Conservation (phyloP, 2,113 vertebrate species). For the Chaetodon trifascialis region DNA sequence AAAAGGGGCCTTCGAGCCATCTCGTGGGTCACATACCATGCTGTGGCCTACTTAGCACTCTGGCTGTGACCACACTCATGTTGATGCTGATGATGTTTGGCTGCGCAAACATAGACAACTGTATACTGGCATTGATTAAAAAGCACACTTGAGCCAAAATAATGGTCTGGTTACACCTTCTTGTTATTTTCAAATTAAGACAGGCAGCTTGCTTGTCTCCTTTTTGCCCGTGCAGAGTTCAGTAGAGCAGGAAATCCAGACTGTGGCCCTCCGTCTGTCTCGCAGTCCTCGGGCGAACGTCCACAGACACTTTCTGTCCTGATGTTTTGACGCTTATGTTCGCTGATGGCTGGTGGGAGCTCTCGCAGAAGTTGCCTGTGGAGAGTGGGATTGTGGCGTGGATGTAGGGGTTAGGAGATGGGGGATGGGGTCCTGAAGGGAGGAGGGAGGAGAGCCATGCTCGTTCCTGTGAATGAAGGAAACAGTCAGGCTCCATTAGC, state of each 20-base stretch:
- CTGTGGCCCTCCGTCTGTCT: slow-evolving; percentile 16
- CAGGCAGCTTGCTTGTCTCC: not conserved
- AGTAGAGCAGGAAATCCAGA: slow-evolving; percentile 43
- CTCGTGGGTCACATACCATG: slow-evolving; percentile 73
- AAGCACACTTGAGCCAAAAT: not conserved
- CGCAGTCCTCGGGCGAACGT: slow-evolving; percentile 28
- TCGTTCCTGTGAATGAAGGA: slow-evolving; percentile 64
- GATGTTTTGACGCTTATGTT: slow-evolving; percentile 61
- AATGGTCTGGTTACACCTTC: not conserved
- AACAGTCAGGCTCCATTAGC: slow-evolving; percentile 51
- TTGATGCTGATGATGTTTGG: slow-evolving; percentile 64
- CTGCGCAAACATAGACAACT: slow-evolving; percentile 25
- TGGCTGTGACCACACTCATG: slow-evolving; percentile 64
- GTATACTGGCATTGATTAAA: not conserved
- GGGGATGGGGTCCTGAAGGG: slow-evolving; percentile 62
- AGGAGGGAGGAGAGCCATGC: slow-evolving; percentile 31
- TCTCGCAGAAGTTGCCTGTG: slow-evolving; percentile 52
- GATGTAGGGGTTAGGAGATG: slow-evolving; percentile 38
- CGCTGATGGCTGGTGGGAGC: slow-evolving; percentile 56
- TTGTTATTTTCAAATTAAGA: not conserved
- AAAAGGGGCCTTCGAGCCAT: slow-evolving; percentile 74
- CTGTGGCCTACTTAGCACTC: slow-evolving; percentile 78
- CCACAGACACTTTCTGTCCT: not conserved
- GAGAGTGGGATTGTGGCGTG: slow-evolving; percentile 39
- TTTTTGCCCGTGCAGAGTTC: slow-evolving; percentile 9